phyloP scores from a whole-genome alignment of 2,113 vertebrate genomes.

The Piliocolobus tephrosceles region DNA sequence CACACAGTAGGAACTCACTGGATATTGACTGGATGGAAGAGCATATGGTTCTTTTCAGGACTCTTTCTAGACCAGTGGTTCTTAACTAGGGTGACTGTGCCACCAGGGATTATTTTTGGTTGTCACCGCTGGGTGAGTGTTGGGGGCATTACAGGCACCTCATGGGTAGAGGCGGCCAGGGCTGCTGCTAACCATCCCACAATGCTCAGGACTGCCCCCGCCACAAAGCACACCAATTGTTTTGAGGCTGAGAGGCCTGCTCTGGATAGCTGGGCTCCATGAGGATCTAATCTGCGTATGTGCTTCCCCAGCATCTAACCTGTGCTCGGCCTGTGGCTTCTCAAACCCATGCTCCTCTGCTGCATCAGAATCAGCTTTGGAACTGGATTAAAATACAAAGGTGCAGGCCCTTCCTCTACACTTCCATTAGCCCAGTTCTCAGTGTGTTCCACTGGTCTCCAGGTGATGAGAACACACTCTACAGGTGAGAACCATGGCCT shows the following conservation, averaged over 20 bases:
- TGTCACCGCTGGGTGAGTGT: neutral
- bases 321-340: neutral
- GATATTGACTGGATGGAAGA: neutral
- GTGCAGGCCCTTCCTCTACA: neutral
- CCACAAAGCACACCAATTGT: neutral
- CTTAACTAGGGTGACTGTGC: neutral
- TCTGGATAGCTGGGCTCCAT: neutral
- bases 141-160: neutral
- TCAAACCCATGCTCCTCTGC: neutral
- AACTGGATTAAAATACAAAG: neutral
- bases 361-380: neutral
- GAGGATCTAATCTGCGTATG: neutral
- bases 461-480: neutral
- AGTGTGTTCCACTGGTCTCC: neutral
- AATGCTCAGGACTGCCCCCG: neutral
- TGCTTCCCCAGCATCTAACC: neutral
- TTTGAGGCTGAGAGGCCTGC: neutral
- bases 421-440: too few species aligned
- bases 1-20: neutral
- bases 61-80: neutral
- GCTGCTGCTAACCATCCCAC: neutral
- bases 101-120: too few species aligned
- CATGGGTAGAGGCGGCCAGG: neutral
- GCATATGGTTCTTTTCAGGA: too few species aligned
- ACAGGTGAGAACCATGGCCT: neutral